Evolutionary conservation across 2,797 vertebrate species (phyloP), one percentile per base, ranked within the genome.

Genomic region (Xyrichtys novacula): DNA sequence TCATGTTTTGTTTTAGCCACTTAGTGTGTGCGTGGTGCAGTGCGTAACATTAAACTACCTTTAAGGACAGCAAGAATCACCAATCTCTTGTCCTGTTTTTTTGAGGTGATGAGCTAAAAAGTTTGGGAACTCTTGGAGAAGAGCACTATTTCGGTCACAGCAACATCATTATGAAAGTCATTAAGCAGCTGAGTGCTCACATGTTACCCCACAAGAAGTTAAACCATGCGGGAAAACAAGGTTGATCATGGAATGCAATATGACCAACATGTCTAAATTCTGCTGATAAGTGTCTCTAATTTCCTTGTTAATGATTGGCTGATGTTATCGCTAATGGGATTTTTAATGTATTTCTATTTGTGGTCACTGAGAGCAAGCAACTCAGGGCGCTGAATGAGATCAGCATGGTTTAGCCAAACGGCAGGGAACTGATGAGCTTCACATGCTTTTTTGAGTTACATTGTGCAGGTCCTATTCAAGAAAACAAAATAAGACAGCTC

Each of bases 281-380:
- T 64, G 57, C 53, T 64, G 84, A 86, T 86, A 85, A 89, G 83
- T 84, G 69, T 67, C 65, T 87, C 79, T 80, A 84, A 88, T 89
- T 85, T 88, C 78, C 86, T 86, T 43, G 79, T 78, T 71, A 53
- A 42, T 73, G 67, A 89, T 72, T 83, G 84, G 71, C 79, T 83
- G 83, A 91, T 88, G 50, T 49, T 81, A 83, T 84, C 73, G 11
- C 56, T 84, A 88, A 88, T 88, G 83, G 84, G 81, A 63, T 83
- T 81, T 75, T 70, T 88, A 86, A 90, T 89, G 87, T 52, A 68
- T 84, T 87, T 89, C 85, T 90, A 81, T 89, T 87, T 89, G 88
- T 25, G 89, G 85, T 84, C 61, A 65, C 60, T 52, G 74, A 81
- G 76, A 88, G 77, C 74, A 4, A 29, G 55, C 12, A 43, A 78